Base-by-base conservation (phyloP, 1,140 invertebrate species). In the Zaprionus lachaisei region DNA sequence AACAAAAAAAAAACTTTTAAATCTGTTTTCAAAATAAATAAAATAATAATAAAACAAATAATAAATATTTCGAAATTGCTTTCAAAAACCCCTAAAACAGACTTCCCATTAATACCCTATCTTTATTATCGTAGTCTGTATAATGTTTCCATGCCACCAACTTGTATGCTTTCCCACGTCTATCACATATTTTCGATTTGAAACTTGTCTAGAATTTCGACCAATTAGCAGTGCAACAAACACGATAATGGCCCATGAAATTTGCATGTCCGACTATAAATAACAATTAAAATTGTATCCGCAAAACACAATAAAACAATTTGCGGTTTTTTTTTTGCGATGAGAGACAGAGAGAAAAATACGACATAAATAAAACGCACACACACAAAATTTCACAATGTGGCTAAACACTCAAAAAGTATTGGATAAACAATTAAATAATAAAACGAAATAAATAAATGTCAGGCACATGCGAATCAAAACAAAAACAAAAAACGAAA, bases 241-340 rank as follows among this genome's bases (percentile, higher is more conserved):
- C 31, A 47, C 11, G 9, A 41, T 38, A 72, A 55, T 58, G 22
- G 31, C n/a, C 57, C 20, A 77, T 64, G 41, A 66, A 80, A 83
- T 80, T 73, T 77, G 54, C 66, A 89, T 74, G 58, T 58, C 62
- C 34, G 37, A 44, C 64, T 51, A 75, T 79, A 84, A 81, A 90
- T 81, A 90, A 84, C 73, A 84, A 77, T 90, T 90, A 70, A 81
- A 76, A 65, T 65, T 66, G 55, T 26, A 79, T 65, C 31, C 60
- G 64, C 68, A 71, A 69, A 75, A 75, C 56, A 80, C 72, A 76
- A 89, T 89, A 89, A 89, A 87, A 87, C 84, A 74, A 79, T 84
- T 90, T 89, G 84, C 64, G 81, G 81, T 81, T 79, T 70, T 70
- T 64, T 58, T 64, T 66, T 60, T 68, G 49, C 17, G 47, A 62